These are phyloP conservation scores for Gerris lacustris DNA, from an alignment of 2,888 invertebrate species.

Conservation along the genomic window DNA sequence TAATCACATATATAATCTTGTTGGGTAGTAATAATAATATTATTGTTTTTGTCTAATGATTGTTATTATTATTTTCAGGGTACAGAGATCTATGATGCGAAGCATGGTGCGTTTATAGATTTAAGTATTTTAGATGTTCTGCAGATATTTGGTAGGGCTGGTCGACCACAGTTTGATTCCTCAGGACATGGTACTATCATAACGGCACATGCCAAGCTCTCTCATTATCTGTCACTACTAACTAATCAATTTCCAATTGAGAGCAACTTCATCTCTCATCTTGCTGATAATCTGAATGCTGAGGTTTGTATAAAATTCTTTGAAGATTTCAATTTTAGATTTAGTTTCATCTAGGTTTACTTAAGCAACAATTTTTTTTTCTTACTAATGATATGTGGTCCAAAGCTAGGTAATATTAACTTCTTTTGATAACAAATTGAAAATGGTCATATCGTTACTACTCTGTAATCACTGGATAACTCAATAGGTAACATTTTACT, in stretches of 20 bases:
- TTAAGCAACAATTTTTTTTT: no score
- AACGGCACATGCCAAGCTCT: slow-evolving; percentile 79
- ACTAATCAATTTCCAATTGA: slow-evolving; percentile 97
- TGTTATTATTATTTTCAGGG: slow-evolving; percentile 46
- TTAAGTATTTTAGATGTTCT: slow-evolving; percentile 92
- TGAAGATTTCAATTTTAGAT: neutral
- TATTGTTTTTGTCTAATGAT: no score
- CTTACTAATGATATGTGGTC: no score
- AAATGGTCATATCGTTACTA: no score
- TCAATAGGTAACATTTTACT: no score
- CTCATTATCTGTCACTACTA: slow-evolving; percentile 83
- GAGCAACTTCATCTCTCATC: slow-evolving; percentile 81
- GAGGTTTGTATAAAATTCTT: slow-evolving; percentile 49
- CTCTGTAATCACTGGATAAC: no score
- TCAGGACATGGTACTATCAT: slow-evolving; percentile 92
- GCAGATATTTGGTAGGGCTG: slow-evolving; percentile 97
- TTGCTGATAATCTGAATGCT: slow-evolving; percentile 95
- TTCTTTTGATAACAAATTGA: no score
- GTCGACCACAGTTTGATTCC: slow-evolving; percentile 92
- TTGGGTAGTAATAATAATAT: no score
- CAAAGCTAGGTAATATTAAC: no score
- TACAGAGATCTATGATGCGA: slow-evolving; percentile 94
- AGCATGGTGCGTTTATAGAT: slow-evolving; percentile 85
- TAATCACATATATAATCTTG: no score
- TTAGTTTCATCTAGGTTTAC: slow-evolving; percentile 15